Percentiles rank a stretch among this genome's conserved stretches.
Evolutionary conservation across 2,888 invertebrate species (phyloP).

Genomic region (Blomia tropicalis): DNA sequence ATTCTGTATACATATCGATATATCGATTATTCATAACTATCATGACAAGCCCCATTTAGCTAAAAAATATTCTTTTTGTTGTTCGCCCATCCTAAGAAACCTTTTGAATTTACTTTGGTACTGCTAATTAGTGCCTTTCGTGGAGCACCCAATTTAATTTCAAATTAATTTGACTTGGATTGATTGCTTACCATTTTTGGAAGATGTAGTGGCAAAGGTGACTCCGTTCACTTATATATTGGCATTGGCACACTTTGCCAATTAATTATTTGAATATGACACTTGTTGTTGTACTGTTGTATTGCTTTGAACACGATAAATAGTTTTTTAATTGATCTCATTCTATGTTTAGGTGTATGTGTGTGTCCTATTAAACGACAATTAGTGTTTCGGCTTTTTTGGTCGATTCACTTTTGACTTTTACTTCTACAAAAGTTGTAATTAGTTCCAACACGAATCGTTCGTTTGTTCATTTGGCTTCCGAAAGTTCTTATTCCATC

Average conservation of each 20-base stretch:
- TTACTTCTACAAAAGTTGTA: not conserved
- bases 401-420: not conserved
- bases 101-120: not conserved
- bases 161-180: conserved; percentile 16
- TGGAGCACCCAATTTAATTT: conserved; percentile 1
- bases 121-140: conserved; percentile 2
- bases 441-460: too few species aligned
- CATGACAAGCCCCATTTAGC: not conserved
- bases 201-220: not conserved
- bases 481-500: too few species aligned
- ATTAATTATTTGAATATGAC: conserved; percentile 11
- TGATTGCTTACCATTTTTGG: not conserved
- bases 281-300: not conserved
- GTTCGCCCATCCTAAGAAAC: not conserved
- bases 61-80: not conserved
- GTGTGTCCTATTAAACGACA: not conserved
- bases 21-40: conserved; percentile 2
- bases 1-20: too few species aligned
- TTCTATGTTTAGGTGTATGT: not conserved
- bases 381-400: not conserved
- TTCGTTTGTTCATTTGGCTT: too few species aligned
- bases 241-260: not conserved
- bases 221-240: too few species aligned
- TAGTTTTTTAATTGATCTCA: conserved; percentile 4
- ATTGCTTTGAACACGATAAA: not conserved